Conservation (phyloP, 1,140 invertebrate species). For the Hylaeus volcanicus region DNA sequence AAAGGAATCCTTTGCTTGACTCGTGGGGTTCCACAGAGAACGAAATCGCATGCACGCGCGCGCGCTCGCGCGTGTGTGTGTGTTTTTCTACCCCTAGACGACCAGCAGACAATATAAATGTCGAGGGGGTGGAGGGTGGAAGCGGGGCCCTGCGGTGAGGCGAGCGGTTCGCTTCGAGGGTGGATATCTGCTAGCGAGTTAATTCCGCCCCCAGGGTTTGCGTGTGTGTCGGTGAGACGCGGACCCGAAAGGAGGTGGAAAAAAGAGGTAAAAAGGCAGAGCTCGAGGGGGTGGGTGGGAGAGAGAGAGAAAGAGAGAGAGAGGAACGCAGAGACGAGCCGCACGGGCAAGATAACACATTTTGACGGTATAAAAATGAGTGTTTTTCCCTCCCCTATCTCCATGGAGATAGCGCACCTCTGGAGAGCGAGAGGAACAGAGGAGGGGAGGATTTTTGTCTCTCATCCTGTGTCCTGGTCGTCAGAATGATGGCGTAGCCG, state of each 20-base stretch:
- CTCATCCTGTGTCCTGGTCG: conserved; percentile 19
- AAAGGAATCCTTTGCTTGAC: conserved; percentile 41
- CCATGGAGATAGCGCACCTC: conserved; percentile 61
- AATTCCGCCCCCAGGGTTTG: conserved; percentile 74
- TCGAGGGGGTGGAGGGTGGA: conserved; percentile 49
- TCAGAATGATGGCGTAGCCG: conserved; percentile 25
- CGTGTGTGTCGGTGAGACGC: conserved; percentile 18
- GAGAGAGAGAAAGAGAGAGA: conserved; percentile 12
- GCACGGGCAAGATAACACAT: conserved; percentile 66
- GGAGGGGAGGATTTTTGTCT: conserved; percentile 40
- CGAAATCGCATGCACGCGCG: no score
- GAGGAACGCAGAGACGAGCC: conserved; percentile 53
- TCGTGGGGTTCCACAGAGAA: background rate
- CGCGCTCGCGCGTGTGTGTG: background rate
- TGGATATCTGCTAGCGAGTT: conserved; percentile 79
- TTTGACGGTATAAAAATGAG: conserved; percentile 69
- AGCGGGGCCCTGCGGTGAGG: conserved; percentile 28
- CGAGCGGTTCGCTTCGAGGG: conserved; percentile 60
- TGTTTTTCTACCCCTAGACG: conserved; percentile 58
- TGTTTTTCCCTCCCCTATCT: conserved; percentile 67
- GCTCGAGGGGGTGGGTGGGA: conserved; percentile 23
- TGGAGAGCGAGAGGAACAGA: conserved; percentile 38
- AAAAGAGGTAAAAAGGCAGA: conserved; percentile 47
- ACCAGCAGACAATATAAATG: conserved; percentile 74
- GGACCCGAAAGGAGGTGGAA: conserved; percentile 46